Conservation (phyloP, 2,888 invertebrate genomes). For the Cephus runcator region DNA sequence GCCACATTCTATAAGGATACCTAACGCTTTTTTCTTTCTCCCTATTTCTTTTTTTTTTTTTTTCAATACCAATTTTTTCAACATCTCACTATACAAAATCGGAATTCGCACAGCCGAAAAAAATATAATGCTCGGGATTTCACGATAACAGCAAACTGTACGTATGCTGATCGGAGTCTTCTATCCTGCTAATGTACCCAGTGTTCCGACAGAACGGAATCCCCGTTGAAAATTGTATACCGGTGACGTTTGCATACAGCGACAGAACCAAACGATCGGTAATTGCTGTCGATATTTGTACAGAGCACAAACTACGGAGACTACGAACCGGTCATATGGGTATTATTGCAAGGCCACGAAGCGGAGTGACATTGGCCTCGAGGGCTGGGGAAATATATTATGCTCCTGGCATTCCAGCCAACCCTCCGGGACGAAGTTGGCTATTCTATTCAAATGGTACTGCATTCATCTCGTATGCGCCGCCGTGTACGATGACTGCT, state of each 20-base stretch:
- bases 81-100: neutral
- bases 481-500: constrained; percentile 4
- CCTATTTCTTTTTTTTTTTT: neutral
- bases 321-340: neutral
- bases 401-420: constrained; percentile 4
- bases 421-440: constrained; percentile 23
- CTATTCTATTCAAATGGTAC: constrained; percentile 27
- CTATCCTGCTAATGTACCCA: neutral
- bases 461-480: constrained; percentile 8
- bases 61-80: neutral
- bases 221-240: neutral
- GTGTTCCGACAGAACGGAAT: neutral
- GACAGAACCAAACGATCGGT: neutral
- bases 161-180: neutral
- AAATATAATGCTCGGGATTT: neutral
- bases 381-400: neutral
- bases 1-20: neutral
- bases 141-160: neutral
- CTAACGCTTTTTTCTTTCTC: neutral
- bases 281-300: neutral
- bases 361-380: neutral
- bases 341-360: neutral
- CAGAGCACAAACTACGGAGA: neutral
- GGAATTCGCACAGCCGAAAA: neutral
- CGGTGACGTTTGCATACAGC: neutral